Evolutionary conservation across 2,113 vertebrate genomes (phyloP).

Genomic region (Rhineura floridana): DNA sequence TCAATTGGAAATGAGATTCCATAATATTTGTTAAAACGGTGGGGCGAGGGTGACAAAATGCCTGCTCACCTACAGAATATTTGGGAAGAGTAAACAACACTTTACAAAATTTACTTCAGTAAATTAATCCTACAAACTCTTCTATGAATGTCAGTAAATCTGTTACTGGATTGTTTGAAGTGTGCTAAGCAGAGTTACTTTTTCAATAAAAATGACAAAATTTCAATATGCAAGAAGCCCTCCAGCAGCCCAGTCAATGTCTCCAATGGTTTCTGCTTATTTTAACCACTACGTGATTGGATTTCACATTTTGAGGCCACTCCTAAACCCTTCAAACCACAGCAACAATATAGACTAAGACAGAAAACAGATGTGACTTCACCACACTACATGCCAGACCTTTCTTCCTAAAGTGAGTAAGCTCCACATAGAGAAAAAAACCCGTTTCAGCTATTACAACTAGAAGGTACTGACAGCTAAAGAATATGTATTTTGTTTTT

Average conservation of each 20-base stretch:
- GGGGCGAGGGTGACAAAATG: background rate
- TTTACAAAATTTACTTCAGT: background rate
- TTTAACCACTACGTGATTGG: slow-evolving; percentile 77
- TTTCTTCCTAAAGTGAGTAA: slow-evolving; percentile 33
- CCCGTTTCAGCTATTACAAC: background rate
- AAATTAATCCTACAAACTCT: background rate
- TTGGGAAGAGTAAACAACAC: background rate
- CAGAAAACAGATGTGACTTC: slow-evolving; percentile 82
- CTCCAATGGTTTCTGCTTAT: slow-evolving; percentile 71
- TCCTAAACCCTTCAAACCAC: slow-evolving; percentile 81
- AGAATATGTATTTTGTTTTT: no score
- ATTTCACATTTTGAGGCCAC: slow-evolving; percentile 80
- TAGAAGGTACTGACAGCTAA: background rate
- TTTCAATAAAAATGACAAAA: background rate
- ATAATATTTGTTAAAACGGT: background rate
- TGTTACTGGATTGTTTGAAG: background rate
- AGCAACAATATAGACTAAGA: slow-evolving; percentile 77
- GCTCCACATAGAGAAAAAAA: background rate
- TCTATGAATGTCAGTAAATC: background rate
- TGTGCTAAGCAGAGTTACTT: background rate
- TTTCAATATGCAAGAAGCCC: background rate
- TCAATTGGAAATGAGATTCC: background rate
- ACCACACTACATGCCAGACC: slow-evolving; percentile 58
- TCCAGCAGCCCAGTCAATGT: slow-evolving; percentile 63
- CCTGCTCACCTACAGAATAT: background rate